Percentiles rank a stretch among this genome's conserved stretches.
Evolutionary conservation across 1,140 invertebrate species (phyloP).

Genomic region (Lasaia peninsularis): DNA sequence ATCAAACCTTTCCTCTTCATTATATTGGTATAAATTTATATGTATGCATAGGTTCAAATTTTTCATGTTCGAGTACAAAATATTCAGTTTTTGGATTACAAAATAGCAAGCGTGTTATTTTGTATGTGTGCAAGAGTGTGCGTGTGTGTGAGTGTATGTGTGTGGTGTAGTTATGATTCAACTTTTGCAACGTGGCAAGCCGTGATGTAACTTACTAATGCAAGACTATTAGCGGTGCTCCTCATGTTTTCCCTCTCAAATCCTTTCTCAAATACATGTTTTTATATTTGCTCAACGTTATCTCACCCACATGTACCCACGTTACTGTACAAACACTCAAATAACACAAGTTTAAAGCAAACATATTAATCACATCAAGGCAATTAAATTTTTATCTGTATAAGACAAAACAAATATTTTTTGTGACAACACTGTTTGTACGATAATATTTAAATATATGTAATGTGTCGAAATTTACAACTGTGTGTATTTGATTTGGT

Average conservation of each 20-base stretch:
- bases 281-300: not conserved
- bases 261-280: not conserved
- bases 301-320: not conserved
- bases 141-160: too few relatives aligned
- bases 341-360: conserved; percentile 42
- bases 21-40: too few relatives aligned
- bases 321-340: conserved; percentile 37
- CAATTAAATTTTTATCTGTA: conserved; percentile 67
- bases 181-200: not conserved
- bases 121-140: too few relatives aligned
- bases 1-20: too few relatives aligned
- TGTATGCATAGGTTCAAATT: too few relatives aligned
- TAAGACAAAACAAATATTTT: conserved; percentile 58
- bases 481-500: conserved; percentile 50
- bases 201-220: not conserved
- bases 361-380: conserved; percentile 49
- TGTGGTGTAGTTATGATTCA: too few relatives aligned
- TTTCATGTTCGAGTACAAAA: too few relatives aligned
- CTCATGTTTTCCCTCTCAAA: not conserved
- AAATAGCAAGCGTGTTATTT: too few relatives aligned
- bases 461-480: conserved; percentile 63
- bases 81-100: too few relatives aligned
- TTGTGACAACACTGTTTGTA: conserved; percentile 58
- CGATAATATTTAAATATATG: conserved; percentile 66
- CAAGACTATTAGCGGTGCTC: not conserved